phyloP scores from a whole-genome alignment of 2,113 vertebrate species.

The Desmodus rotundus region DNA sequence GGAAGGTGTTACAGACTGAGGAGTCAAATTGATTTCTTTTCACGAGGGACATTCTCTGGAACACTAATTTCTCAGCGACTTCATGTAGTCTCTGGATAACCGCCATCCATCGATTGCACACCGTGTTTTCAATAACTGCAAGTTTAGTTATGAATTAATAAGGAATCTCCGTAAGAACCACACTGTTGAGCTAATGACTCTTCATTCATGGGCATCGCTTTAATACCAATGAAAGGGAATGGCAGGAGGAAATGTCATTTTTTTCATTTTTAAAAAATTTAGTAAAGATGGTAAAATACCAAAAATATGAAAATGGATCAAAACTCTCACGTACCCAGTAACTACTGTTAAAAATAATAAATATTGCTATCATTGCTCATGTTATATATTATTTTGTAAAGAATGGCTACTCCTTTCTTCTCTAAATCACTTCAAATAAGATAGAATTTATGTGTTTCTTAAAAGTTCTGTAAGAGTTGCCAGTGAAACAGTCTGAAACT shows the following conservation, averaged over 20 bases:
- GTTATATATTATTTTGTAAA: not conserved
- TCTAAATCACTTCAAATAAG: not conserved
- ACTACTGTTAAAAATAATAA: not conserved
- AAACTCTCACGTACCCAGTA: not conserved
- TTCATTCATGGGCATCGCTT: not conserved
- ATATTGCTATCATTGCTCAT: not conserved
- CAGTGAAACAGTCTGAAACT: not conserved
- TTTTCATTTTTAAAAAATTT: not conserved
- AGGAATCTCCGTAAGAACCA: not conserved
- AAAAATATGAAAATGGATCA: not conserved
- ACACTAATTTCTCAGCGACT: slow-evolving; percentile 42
- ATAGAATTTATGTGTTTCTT: not conserved
- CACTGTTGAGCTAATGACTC: not conserved
- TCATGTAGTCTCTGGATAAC: slow-evolving; percentile 47
- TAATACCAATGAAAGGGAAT: not conserved
- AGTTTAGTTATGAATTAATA: slow-evolving; percentile 51
- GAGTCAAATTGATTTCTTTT: slow-evolving; percentile 58
- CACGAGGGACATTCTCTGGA: slow-evolving; percentile 16
- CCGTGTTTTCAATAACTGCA: not conserved
- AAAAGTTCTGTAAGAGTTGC: not conserved
- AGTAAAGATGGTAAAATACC: not conserved
- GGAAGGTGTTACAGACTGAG: not conserved
- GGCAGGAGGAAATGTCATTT: not conserved
- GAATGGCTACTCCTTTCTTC: not conserved
- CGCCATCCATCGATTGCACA: slow-evolving; percentile 52